phyloP scores from a whole-genome alignment of 2,113 vertebrate species.

The Pedetes capensis region DNA sequence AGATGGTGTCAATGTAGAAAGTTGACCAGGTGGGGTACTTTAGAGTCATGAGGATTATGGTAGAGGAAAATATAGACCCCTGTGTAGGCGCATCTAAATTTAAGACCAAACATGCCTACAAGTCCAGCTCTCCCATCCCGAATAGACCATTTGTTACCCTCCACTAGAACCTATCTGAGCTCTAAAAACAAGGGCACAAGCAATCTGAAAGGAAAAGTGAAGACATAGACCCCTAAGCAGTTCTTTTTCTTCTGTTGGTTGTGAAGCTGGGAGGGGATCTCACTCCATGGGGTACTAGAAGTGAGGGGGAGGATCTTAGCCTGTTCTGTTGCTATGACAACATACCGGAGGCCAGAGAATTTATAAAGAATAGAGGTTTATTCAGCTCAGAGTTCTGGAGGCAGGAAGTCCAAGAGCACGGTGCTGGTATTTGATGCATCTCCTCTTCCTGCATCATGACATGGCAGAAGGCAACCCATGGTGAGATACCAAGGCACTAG shows the following conservation, averaged over 20 bases:
- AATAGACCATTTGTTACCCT: neutral
- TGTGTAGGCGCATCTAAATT: neutral
- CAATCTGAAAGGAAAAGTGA: neutral
- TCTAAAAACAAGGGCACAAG: neutral
- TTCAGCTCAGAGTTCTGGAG: neutral
- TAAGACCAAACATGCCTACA: neutral
- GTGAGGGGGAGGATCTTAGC: neutral
- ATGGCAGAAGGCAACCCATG: too few relatives aligned
- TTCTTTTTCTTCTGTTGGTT: neutral
- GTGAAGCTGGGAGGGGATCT: neutral
- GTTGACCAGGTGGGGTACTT: neutral
- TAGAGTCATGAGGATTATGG: neutral
- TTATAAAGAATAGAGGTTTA: neutral
- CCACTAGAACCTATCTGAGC: neutral
- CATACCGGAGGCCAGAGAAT: neutral
- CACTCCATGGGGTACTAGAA: neutral
- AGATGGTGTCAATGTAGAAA: neutral
- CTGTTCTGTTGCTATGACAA: neutral
- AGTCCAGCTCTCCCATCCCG: neutral
- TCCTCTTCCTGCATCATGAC: neutral
- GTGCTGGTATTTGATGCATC: neutral
- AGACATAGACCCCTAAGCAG: neutral
- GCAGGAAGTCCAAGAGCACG: neutral
- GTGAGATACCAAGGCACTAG: too few relatives aligned
- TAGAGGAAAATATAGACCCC: neutral